Conservation (phyloP, 2,113 vertebrate species). For the Oryzias celebensis region DNA sequence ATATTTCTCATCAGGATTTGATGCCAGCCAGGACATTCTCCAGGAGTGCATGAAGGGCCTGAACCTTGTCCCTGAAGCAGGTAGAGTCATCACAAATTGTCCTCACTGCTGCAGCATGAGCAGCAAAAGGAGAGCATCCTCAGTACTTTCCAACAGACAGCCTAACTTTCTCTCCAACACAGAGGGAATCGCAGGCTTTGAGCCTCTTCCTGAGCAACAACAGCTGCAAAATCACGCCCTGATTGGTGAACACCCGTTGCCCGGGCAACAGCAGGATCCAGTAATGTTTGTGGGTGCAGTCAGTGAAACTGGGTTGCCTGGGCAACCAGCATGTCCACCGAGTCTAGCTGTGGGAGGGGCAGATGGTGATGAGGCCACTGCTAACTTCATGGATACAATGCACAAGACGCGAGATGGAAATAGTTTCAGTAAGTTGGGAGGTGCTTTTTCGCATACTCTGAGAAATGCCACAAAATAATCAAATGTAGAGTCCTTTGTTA, state of each 20-base stretch:
- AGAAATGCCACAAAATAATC: conserved; percentile 1
- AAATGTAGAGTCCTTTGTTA: background rate
- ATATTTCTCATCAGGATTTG: conserved; percentile 22
- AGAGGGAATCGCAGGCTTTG: conserved; percentile 54
- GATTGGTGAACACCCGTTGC: conserved; percentile 60
- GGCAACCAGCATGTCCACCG: conserved; percentile 61
- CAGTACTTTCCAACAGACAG: conserved; percentile 19
- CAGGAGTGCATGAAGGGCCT: conserved; percentile 59
- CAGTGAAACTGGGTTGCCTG: conserved; percentile 56
- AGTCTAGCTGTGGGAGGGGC: conserved; percentile 47
- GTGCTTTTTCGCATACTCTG: background rate
- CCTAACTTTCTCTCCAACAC: conserved; percentile 56
- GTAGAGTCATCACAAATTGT: conserved; percentile 28
- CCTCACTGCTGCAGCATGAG: conserved; percentile 29
- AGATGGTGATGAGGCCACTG: conserved; percentile 24
- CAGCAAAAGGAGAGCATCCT: conserved; percentile 22
- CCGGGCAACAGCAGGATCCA: conserved; percentile 66
- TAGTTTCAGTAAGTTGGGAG: conserved; percentile 63
- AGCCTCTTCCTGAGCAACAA: conserved; percentile 65
- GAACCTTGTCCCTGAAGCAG: conserved; percentile 55
- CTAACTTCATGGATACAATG: conserved; percentile 54
- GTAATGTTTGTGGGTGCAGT: conserved; percentile 40
- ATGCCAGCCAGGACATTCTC: conserved; percentile 48
- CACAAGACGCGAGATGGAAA: conserved; percentile 49
- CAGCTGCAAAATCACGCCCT: conserved; percentile 28